Conservation (phyloP, 2,113 vertebrate genomes). For the Solenodon paradoxus region DNA sequence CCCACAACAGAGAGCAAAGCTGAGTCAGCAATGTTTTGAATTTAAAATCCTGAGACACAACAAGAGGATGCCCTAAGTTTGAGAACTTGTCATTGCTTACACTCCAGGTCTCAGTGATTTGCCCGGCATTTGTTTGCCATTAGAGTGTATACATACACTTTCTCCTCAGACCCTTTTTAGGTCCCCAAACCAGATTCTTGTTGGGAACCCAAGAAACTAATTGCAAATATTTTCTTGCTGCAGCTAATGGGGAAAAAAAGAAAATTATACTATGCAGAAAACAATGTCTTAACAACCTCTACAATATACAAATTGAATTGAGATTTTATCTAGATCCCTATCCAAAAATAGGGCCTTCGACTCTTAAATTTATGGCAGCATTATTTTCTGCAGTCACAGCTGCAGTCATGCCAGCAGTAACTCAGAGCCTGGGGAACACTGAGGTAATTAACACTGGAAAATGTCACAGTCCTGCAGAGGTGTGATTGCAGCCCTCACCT, state of each 20-base stretch:
- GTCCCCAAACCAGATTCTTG: not conserved
- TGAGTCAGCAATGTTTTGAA: not conserved
- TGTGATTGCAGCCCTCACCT: not conserved
- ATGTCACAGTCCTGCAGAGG: not conserved
- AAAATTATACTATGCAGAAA: not conserved
- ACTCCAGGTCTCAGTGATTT: not conserved
- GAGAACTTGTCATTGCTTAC: not conserved
- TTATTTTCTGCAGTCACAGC: not conserved
- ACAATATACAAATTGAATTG: not conserved
- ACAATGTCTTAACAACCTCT: not conserved
- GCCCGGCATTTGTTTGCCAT: not conserved
- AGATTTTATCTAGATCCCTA: not conserved
- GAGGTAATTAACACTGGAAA: conserved; percentile 47
- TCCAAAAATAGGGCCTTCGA: not conserved
- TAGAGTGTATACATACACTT: not conserved
- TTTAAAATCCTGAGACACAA: not conserved
- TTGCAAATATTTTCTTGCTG: not conserved
- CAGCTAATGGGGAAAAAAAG: not conserved
- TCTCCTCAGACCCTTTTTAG: not conserved
- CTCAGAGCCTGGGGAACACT: not conserved
- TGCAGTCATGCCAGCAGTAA: not conserved
- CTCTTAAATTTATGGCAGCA: not conserved
- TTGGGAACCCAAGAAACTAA: not conserved
- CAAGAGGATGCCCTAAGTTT: not conserved
- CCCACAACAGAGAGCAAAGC: not conserved